Base-by-base conservation (phyloP, 2,113 vertebrate species). In the Myxocyprinus asiaticus region DNA sequence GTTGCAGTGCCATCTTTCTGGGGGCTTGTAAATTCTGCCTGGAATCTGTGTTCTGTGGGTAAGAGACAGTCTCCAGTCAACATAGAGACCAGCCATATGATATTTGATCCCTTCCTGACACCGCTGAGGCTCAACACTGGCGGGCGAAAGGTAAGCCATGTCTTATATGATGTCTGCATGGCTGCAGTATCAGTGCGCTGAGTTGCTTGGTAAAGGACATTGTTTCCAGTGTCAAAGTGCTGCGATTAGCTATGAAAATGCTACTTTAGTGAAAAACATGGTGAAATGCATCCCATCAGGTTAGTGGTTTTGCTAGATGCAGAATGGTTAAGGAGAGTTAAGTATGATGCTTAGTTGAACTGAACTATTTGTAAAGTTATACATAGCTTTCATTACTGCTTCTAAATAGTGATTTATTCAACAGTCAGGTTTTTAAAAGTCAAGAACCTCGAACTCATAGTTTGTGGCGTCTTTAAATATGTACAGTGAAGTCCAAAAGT, bases 21-120 rank as follows among this genome's bases (percentile, higher is more conserved):
- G 98, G 98, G 98, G 70, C 92, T 99, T 91, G 98, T 99, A 82
- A 99, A 99, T 92, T 99, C 98, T 14, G 98, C 97, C 78, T 99
- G 98, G 98, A 99, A 99, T 90, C 94, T 99, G 82, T 99, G 98
- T 90, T 98, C 98, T 2, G 96, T 98, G 67, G 98, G 98, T 69
- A 99, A 99, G 90, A 93, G 96, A 70, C 98, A 99, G 91, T 99
- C 98, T 0, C 97, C 98, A 12, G 95, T 98, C 88, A 98, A 99
- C 93, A 98, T 99, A 81, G 97, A 99, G 93, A 99, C 98, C 85
- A 98, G 96, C 89, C 97, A 98, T 93, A 99, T 99, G 98, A 99
- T 99, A 90, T 99, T 99, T 81, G 98, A 99, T 88, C 98, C 97
- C 51, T 99, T 98, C 90, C 92, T 99, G 87, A 96, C 94, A 2